phyloP scores from a whole-genome alignment of 1,140 invertebrate genomes.

The Papilio dardanus region DNA sequence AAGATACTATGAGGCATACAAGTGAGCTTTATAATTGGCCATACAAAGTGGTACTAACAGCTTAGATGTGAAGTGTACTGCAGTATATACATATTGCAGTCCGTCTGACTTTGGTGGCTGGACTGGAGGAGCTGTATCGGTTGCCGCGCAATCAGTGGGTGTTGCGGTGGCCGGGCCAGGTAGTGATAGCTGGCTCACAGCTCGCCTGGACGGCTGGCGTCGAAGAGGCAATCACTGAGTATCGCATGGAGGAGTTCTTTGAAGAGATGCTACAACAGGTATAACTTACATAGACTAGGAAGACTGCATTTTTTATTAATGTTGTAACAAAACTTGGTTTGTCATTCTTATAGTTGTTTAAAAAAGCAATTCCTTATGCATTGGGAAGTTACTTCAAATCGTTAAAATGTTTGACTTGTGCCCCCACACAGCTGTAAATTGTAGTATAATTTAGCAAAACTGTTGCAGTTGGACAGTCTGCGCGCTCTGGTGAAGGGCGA shows the following conservation, averaged over 20 bases:
- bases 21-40: slow-evolving; percentile 53
- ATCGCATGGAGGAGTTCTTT: slow-evolving; percentile 78
- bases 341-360: too few relatives aligned
- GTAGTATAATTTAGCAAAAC: background rate
- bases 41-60: too few relatives aligned
- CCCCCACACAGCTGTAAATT: background rate
- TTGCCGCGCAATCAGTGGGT: slow-evolving; percentile 86
- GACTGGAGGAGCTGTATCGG: slow-evolving; percentile 78
- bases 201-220: slow-evolving; percentile 85
- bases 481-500: slow-evolving; percentile 85
- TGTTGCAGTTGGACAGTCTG: slow-evolving; percentile 84
- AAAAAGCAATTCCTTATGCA: too few relatives aligned
- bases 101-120: slow-evolving; percentile 82
- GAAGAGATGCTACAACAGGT: slow-evolving; percentile 78
- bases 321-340: too few relatives aligned
- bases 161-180: slow-evolving; percentile 89
- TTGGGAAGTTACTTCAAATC: too few relatives aligned
- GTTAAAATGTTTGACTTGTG: background rate
- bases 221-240: slow-evolving; percentile 80
- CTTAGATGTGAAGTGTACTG: too few relatives aligned
- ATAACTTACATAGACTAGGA: background rate
- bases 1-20: slow-evolving; percentile 87
- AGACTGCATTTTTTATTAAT: too few relatives aligned
- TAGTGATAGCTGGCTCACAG: slow-evolving; percentile 87
- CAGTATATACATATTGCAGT: slow-evolving; percentile 52